Base-by-base conservation (phyloP, 2,888 invertebrate species). In the Drosophila borborema region DNA sequence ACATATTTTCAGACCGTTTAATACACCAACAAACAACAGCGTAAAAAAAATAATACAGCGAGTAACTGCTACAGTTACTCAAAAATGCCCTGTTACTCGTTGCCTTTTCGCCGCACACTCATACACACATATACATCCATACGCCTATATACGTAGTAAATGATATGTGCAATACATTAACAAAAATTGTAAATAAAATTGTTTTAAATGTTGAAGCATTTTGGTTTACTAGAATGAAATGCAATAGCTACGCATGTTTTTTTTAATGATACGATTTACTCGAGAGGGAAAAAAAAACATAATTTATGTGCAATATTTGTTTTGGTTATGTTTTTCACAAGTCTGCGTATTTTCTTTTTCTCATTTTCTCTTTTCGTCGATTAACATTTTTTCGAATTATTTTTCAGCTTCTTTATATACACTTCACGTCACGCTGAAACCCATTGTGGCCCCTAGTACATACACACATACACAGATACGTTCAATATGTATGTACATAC, bases 341-440 rank as follows among this genome's bases (percentile, higher is more conserved):
- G 69, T 81, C 87, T 89, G 85, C 79, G 81, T 84, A 77, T 85
- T 83, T 88, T 84, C 63, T 64, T 62, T 74, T 63, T 77, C 34
- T 31, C 67, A 74, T 85, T 74, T 72, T 66, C 74, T 86, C 74
- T 84, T 86, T 81, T 64, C 64, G 82, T 79, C 69, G 75, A 77
- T 79, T 81, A 73, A 81, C 18, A 51, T 51, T 73, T 76, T 74
- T 72, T 74, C 23, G 28, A 14, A 28, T 60, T 9, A 8, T 54
- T 58, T 70, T 74, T 74, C 45, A 60, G 64, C 65, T 70, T 72
- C 64, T 73, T 72, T 80, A 74, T 88, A 80, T 74, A 77, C 86
- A 86, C 89, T 84, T 84, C 84, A 84, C 84, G 89, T 88, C 84
- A 84, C 84, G 82, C 82, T 76, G 64, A 72, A 79, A 68, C 80